Percentiles rank a stretch among this genome's conserved stretches.
Evolutionary conservation across 1,140 invertebrate species (phyloP).

Genomic region (Aphelinus atriplicis): DNA sequence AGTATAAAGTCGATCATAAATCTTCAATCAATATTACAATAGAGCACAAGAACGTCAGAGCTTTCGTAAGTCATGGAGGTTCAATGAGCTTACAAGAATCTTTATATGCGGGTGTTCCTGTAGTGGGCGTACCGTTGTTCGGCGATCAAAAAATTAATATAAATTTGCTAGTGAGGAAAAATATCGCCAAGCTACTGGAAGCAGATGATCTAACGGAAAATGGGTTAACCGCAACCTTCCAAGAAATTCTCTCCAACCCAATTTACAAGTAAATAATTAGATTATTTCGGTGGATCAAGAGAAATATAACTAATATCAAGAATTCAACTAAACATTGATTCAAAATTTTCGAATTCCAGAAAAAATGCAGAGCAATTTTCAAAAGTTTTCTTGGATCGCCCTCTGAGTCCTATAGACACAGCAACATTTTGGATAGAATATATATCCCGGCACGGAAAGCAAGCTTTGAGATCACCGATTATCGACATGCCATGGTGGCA

Average conservation of each 20-base stretch:
- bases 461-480: constrained; percentile 54
- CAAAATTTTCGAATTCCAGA: constrained; percentile 25
- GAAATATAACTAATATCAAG: background rate
- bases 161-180: constrained; percentile 37
- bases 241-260: constrained; percentile 53
- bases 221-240: constrained; percentile 49
- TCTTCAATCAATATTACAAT: constrained; percentile 42
- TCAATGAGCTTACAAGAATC: constrained; percentile 77
- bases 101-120: constrained; percentile 75
- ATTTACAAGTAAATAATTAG: constrained; percentile 48
- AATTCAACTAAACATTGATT: no score
- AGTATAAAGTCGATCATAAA: background rate
- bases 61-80: constrained; percentile 78
- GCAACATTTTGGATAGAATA: constrained; percentile 61
- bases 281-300: constrained; percentile 12
- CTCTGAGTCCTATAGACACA: constrained; percentile 48
- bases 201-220: constrained; percentile 56
- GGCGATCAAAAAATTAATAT: constrained; percentile 74
- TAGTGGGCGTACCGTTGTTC: constrained; percentile 75
- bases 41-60: constrained; percentile 76
- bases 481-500: constrained; percentile 59
- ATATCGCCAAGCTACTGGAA: constrained; percentile 51
- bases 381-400: constrained; percentile 51
- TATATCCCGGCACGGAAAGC: constrained; percentile 63
- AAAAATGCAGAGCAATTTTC: constrained; percentile 54